phyloP scores from a whole-genome alignment of 1,140 invertebrate genomes.

The Hypothenemus hampei region DNA sequence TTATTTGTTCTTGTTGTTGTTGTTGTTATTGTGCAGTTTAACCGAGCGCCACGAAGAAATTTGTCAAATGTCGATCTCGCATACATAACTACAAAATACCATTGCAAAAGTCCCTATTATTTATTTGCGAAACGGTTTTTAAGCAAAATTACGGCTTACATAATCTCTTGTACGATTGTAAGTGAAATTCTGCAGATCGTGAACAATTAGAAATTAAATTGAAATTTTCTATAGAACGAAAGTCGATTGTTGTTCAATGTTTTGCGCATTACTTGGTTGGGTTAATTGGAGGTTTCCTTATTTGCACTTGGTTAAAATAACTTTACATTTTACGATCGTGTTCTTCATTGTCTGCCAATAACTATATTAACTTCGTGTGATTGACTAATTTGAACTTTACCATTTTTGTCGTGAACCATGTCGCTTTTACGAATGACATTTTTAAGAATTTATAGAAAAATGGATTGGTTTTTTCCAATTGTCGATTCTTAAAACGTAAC shows the following conservation, averaged over 20 bases:
- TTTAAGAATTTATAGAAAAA: too few relatives aligned
- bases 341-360: too few relatives aligned
- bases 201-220: conserved; percentile 24
- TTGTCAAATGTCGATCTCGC: conserved; percentile 9
- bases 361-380: too few relatives aligned
- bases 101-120: conserved; percentile 21
- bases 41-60: conserved; percentile 9
- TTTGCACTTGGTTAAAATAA: conserved; percentile 15
- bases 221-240: conserved; percentile 23
- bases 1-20: too few relatives aligned
- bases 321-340: too few relatives aligned
- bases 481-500: too few relatives aligned
- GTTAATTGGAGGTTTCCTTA: conserved; percentile 22
- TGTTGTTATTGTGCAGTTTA: too few relatives aligned
- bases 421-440: too few relatives aligned
- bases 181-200: conserved; percentile 17
- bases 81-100: conserved; percentile 9
- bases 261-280: conserved; percentile 15
- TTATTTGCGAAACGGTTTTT: conserved; percentile 20
- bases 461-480: too few relatives aligned
- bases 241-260: conserved; percentile 22
- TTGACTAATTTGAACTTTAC: too few relatives aligned
- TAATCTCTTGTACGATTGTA: conserved; percentile 16
- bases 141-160: conserved; percentile 19
- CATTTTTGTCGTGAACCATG: too few relatives aligned